Evolutionary conservation across 2,113 vertebrate genomes (phyloP), one percentile per base, ranked within the genome.

Genomic region (Alaudala cheleensis): DNA sequence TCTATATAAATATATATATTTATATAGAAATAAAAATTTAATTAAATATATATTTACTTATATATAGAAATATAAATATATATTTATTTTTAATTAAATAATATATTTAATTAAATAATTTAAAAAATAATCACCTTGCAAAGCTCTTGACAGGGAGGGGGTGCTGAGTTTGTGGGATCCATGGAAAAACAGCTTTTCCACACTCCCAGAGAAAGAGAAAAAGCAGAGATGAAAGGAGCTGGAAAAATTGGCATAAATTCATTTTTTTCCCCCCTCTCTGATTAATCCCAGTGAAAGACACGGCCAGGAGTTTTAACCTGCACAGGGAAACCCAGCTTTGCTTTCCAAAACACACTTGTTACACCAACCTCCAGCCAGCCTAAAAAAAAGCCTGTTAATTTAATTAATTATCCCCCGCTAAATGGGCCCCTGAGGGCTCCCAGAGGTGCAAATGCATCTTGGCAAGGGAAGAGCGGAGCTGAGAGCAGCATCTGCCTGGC

Each of bases 401-500:
- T 92, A 97, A 97, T 93, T 94, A 97, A 97, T 95, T 96, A 88
- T 66, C 83, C 67, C 67, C 89, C 16, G 53, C 45, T 96, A 96
- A 98, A 96, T 56, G 79, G 92, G 81, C 56, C 94, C 96, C 81
- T 61, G 73, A 95, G 95, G 86, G 90, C 49, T 96, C 51, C 84
- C 92, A 88, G 71, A 88, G 89, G 95, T 81, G 93, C 8, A 92
- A 34, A 81, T 40, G 51, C 23, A 42, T 94, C 80, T 86, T 96
- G 88, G 77, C 88, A 95, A 95, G 94, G 82, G 78, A 96, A 94
- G 78, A 95, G 81, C 90, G 54, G 45, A 81, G 29, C 83, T 83
- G 81, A 89, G 88, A 82, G 81, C 26, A 95, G 78, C 91, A 95
- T 81, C 88, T 96, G 90, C 93, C 62, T 92, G 5, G 81, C 81